These are phyloP conservation scores for Diorhabda elongata DNA, from an alignment of 1,140 invertebrate genomes.

Conservation along the genomic window DNA sequence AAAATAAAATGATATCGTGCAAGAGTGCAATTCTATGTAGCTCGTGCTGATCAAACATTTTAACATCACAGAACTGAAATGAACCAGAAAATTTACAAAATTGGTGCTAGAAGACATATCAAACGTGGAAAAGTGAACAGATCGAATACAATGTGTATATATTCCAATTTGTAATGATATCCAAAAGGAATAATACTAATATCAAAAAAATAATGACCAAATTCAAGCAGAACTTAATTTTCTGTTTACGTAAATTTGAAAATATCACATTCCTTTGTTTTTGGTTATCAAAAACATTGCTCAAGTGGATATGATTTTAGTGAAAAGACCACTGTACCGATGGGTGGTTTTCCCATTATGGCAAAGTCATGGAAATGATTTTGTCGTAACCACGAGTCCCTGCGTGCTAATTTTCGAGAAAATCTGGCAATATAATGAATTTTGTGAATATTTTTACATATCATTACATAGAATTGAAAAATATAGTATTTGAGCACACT, in stretches of 20 bases:
- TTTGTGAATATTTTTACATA: too few species aligned
- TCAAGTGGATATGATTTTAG: slow-evolving; percentile 95
- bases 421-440: too few species aligned
- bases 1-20: slow-evolving; percentile 88
- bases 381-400: slow-evolving; percentile 97
- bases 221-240: too few species aligned
- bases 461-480: too few species aligned
- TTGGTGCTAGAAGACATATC: slow-evolving; percentile 85
- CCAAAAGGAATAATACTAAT: too few species aligned
- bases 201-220: too few species aligned
- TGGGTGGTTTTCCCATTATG: slow-evolving; percentile 99
- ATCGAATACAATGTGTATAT: too few species aligned
- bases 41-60: slow-evolving; percentile 99
- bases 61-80: slow-evolving; percentile 99
- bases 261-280: too few species aligned
- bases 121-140: neutral
- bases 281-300: slow-evolving; percentile 92
- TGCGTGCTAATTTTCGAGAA: too few species aligned
- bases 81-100: slow-evolving; percentile 99
- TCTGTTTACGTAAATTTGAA: too few species aligned
- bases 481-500: too few species aligned
- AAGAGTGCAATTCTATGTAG: slow-evolving; percentile 96
- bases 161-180: too few species aligned
- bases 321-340: slow-evolving; percentile 94
- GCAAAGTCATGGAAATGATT: slow-evolving; percentile 97